Base-by-base conservation (phyloP, 2,113 vertebrate genomes). In the Capreolus pygargus region DNA sequence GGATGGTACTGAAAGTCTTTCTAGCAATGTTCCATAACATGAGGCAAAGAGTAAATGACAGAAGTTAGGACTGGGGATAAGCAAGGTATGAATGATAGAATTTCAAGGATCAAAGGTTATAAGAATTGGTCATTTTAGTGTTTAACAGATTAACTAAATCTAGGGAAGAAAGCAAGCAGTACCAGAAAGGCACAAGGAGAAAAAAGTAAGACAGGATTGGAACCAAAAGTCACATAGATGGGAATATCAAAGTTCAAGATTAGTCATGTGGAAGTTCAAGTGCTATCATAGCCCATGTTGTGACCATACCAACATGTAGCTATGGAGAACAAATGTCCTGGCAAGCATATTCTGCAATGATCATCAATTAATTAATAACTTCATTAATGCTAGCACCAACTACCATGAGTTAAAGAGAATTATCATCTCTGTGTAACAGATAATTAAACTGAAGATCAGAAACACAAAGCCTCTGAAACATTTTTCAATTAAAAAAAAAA, bases 391-490 rank as follows among this genome's bases (percentile, higher is more conserved):
- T 70, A 92, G 33, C 11, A 79, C 30, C 17, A 64, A 50, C 3
- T 64, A 90, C 4, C 45, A 84, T 0, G 7, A 70, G 27, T 30
- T 58, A 92, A 43, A 86, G 17, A 81, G 61, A 33, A 76, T 93
- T 86, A 81, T 23, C 28, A 74, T 85, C 11, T 76, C 45, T n/a
- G 45, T 79, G 27, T 82, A 97, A 89, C 13, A 76, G n/a, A 61
- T 36, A 55, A 74, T 90, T 92, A 96, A 92, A 89, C 17, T 36
- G 12, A 96, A 79, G 55, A 39, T 39, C 74, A 94, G 91, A 92
- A 96, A 79, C 23, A 92, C 43, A 93, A 95, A 79, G 27, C 27
- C 28, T 70, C 47, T 78, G 79, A 17, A 89, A 93, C 30, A 74
- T 7, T 94, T 43, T 67, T 92, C 47, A 74, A 36, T 55, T 79